A percentile compares a stretch with the other conserved stretches of the same genome.
phyloP scores from a whole-genome alignment of 64 coral and sea anemone genomes.

The Pachyseris speciosa region DNA sequence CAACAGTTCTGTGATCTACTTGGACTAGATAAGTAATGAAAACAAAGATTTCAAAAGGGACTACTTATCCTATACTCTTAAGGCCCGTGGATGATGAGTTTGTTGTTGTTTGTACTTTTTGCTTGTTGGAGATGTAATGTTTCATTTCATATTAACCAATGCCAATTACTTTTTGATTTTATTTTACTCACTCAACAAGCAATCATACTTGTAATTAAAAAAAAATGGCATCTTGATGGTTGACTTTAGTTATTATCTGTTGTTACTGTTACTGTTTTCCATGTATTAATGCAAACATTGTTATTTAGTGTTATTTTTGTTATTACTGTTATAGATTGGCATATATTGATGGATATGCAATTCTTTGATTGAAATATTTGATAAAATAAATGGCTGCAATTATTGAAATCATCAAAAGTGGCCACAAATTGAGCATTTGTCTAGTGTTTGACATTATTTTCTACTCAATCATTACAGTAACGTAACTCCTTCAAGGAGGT shows the following conservation, averaged over 20 bases:
- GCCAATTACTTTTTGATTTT: neutral
- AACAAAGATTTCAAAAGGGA: neutral
- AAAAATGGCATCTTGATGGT: neutral
- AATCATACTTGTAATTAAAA: neutral
- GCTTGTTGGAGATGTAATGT: neutral
- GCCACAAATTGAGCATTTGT: too few relatives aligned
- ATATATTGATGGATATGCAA: neutral
- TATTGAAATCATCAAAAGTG: too few relatives aligned
- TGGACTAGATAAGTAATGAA: constrained; percentile 1
- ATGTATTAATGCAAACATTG: neutral
- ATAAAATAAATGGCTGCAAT: too few relatives aligned
- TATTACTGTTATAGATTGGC: neutral
- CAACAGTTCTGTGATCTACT: constrained; percentile 64
- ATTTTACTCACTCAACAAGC: neutral
- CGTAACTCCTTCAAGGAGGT: too few relatives aligned
- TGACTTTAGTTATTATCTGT: neutral
- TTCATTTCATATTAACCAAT: neutral
- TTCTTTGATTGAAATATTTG: too few relatives aligned
- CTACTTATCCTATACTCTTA: too few relatives aligned
- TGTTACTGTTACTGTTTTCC: neutral
- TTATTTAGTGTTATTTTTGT: neutral
- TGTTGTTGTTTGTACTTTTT: neutral
- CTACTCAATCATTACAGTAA: too few relatives aligned
- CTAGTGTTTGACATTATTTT: too few relatives aligned
- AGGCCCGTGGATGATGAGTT: too few relatives aligned